Conservation (phyloP, 2,888 invertebrate species). For the Cantharis rufa region DNA sequence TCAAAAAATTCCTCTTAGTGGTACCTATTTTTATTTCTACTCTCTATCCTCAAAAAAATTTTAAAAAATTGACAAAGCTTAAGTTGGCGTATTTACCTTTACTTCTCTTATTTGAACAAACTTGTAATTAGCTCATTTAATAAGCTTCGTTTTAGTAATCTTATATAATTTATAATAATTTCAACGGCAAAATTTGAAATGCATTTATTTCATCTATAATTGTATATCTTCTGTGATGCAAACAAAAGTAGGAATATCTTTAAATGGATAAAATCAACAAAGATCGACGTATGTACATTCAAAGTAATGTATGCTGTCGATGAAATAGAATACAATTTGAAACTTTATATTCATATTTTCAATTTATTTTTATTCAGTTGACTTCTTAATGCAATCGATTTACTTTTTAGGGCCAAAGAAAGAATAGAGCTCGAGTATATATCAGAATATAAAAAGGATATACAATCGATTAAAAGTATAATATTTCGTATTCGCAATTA, state of each 20-base stretch:
- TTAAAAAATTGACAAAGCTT: too few relatives aligned
- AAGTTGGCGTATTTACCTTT: too few relatives aligned
- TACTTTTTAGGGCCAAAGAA: neutral
- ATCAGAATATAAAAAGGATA: neutral
- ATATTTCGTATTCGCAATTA: neutral
- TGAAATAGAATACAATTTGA: neutral
- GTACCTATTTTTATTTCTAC: too few relatives aligned
- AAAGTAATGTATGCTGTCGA: neutral
- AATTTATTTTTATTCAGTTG: neutral
- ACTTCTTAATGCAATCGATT: neutral
- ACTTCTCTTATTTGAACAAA: too few relatives aligned
- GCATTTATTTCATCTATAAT: too few relatives aligned
- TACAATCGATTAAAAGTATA: neutral
- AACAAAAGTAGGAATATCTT: neutral
- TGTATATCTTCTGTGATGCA: too few relatives aligned
- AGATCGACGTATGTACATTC: neutral
- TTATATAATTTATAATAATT: too few relatives aligned
- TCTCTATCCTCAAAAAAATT: too few relatives aligned
- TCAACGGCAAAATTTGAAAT: too few relatives aligned
- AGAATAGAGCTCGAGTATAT: neutral
- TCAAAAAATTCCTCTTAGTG: too few relatives aligned
- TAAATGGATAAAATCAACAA: neutral
- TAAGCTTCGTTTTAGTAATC: too few relatives aligned
- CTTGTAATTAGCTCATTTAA: too few relatives aligned
- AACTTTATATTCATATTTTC: neutral